Evolutionary conservation across 92 coral and sea anemone genomes (phyloP).

Genomic region (Parazoanthus swiftii): DNA sequence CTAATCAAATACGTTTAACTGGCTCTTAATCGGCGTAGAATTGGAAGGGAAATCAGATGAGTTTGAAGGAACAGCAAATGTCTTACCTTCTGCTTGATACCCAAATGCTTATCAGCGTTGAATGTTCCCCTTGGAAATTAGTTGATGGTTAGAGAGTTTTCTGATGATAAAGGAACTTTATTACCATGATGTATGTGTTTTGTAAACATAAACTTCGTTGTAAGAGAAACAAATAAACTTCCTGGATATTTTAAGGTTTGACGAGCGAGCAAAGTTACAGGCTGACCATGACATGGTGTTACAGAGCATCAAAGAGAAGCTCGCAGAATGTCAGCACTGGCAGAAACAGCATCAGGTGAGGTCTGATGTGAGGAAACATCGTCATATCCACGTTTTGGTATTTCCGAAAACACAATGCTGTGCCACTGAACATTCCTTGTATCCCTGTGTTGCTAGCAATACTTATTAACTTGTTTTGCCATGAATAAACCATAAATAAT

Average conservation of each 20-base stretch:
- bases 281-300: conserved; percentile 78
- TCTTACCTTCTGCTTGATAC: background rate
- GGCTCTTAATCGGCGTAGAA: background rate
- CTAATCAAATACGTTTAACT: background rate
- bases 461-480: background rate
- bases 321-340: conserved; percentile 94
- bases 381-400: background rate
- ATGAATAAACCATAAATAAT: background rate
- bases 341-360: conserved; percentile 91
- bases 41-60: background rate
- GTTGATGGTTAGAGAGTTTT: background rate
- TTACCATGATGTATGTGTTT: background rate
- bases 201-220: background rate
- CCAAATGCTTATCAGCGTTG: background rate
- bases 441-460: background rate
- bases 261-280: conserved; percentile 76
- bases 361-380: background rate
- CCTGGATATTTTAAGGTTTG: conserved; percentile 63
- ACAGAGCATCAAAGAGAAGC: conserved; percentile 78
- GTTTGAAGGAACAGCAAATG: background rate
- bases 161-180: background rate
- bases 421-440: background rate
- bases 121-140: background rate
- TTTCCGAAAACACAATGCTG: background rate
- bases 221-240: background rate